Base-by-base conservation (phyloP, 2,113 vertebrate genomes). In the Gadus chalcogrammus region DNA sequence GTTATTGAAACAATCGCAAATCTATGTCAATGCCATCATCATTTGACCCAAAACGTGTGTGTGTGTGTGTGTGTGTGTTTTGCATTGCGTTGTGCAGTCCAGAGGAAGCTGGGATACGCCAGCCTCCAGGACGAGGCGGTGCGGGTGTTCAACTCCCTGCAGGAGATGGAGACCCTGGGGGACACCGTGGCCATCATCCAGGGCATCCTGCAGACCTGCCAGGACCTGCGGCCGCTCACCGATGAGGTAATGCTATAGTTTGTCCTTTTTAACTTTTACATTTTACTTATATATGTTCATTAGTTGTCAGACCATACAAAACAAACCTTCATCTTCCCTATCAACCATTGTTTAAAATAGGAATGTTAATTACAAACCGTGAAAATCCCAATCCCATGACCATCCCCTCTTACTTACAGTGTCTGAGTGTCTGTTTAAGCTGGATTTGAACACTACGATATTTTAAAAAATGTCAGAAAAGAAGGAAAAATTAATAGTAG, bases 51-150 rank as follows among this genome's bases (percentile, higher is more conserved):
- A 48, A 48, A 13, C 42, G 42, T 48, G 9, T 9, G 42, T 7
- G 20, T 20, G 20, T 20, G 20, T 20, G 6, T 48, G 42, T 13
- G 12, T 6, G n/a, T 53, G 24, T 69, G n/a, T n/a, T n/a, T n/a
- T 12, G 68, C 27, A 18, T 15, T 13, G 28, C 48, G 67, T 8
- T 67, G 42, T 18, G 12, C 77, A 96, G 95, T 95, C 71, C 95
- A 95, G 85, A 92, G 94, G 66, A 92, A 93, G 82, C 94, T 95
- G 82, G 94, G 95, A 56, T 97, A 97, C 55, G 94, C 94, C 76
- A 96, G 94, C 64, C 92, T 97, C 59, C 95, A 96, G 91, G 95
- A 97, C 58, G 95, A 97, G 91, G 95, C 95, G 0, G 93, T 97
- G 88, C 91, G 94, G 84, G 94, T 97, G 80, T 97, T 97, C 70